Evolutionary conservation across 2,888 invertebrate species (phyloP).

Genomic region (Pheosia tremula): DNA sequence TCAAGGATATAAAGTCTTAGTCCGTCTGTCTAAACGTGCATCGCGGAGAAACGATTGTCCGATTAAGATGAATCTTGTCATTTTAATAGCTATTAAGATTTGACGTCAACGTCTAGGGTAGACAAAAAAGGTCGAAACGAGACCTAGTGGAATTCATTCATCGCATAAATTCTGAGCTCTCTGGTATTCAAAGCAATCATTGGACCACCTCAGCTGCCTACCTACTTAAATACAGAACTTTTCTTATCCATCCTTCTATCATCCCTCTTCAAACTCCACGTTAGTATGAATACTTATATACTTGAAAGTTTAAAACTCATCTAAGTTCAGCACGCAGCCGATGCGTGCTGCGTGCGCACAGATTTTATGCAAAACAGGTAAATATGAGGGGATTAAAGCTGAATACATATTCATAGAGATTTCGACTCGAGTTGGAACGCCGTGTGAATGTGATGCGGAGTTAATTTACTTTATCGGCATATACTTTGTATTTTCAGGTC

Average conservation of each 20-base stretch:
- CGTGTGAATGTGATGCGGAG: not conserved
- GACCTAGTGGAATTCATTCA: too few species aligned
- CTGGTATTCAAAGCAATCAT: too few species aligned
- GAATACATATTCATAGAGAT: constrained; percentile 25
- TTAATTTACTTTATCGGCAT: not conserved
- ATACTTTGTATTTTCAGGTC: not conserved
- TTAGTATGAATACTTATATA: constrained; percentile 21
- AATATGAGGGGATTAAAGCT: constrained; percentile 29
- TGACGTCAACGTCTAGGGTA: too few species aligned
- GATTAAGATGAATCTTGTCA: too few species aligned
- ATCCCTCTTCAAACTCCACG: constrained; percentile 22
- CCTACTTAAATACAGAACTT: not conserved
- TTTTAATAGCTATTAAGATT: too few species aligned
- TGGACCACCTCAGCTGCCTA: too few species aligned
- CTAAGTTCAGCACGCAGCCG: constrained; percentile 28
- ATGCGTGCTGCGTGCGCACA: constrained; percentile 36
- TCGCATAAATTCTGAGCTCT: too few species aligned
- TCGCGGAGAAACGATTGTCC: too few species aligned
- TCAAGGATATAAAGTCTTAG: too few species aligned
- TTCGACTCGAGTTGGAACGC: not conserved
- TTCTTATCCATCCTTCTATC: constrained; percentile 8
- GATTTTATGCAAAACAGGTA: constrained; percentile 48
- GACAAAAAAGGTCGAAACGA: too few species aligned
- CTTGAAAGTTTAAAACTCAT: constrained; percentile 41
- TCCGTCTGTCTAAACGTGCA: too few species aligned